Evolutionary conservation across 2,888 invertebrate species (phyloP).

Genomic region (Ophion slaviceki): DNA sequence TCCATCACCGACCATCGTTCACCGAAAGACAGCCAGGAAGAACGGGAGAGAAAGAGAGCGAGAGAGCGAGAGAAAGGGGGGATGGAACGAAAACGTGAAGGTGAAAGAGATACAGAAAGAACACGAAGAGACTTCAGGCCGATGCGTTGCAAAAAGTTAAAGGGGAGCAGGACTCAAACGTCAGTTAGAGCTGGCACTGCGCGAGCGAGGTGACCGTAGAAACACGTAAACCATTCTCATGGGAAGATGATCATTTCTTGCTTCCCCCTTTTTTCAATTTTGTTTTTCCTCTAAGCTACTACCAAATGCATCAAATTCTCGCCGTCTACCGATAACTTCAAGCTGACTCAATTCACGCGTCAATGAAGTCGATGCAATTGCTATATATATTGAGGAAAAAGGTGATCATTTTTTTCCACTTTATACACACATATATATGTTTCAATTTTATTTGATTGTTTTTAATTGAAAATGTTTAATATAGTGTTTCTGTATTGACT

Average conservation of each 20-base stretch:
- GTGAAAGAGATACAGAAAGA: constrained; percentile 8
- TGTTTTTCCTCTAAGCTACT: not conserved
- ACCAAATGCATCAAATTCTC: constrained; percentile 23
- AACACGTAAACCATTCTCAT: constrained; percentile 51
- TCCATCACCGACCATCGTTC: constrained; percentile 66
- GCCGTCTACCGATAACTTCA: constrained; percentile 23
- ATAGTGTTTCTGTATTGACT: too few relatives aligned
- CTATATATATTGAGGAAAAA: not conserved
- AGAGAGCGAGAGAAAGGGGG: not conserved
- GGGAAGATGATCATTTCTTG: constrained; percentile 31
- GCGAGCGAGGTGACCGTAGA: constrained; percentile 33
- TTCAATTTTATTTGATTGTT: too few relatives aligned
- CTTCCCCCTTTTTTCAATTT: constrained; percentile 2
- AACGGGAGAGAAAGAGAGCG: not conserved
- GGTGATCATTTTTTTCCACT: not conserved
- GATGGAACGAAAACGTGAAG: not conserved
- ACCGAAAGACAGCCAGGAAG: not conserved
- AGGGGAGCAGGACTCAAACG: not conserved
- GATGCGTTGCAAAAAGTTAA: constrained; percentile 7
- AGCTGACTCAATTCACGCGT: constrained; percentile 48
- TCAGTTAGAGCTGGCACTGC: constrained; percentile 22
- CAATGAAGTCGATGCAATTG: constrained; percentile 4
- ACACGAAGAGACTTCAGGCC: constrained; percentile 4
- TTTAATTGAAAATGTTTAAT: too few relatives aligned
- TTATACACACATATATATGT: not conserved